A percentile compares a stretch with the other conserved stretches of the same genome.
phyloP scores from a whole-genome alignment of 2,888 invertebrate species.

The Trachelus iudaicus region DNA sequence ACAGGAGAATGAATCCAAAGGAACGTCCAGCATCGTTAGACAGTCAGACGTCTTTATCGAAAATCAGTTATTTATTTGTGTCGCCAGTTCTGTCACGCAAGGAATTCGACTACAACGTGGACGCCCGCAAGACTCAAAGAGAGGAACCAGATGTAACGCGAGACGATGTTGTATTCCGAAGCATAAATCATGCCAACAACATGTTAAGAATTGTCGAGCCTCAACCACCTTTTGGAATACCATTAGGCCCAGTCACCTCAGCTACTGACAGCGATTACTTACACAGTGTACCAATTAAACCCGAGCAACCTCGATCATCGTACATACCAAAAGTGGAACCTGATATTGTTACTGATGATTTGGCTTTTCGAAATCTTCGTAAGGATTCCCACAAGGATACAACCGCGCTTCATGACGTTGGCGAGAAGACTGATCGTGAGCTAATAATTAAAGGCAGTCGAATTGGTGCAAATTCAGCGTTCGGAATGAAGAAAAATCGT shows the following conservation, averaged over 20 bases:
- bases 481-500: slow-evolving; percentile 77
- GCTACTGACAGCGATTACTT: slow-evolving; percentile 87
- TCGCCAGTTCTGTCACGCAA: slow-evolving; percentile 72
- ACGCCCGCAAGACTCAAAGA: slow-evolving; percentile 38
- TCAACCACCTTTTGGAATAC: slow-evolving; percentile 92
- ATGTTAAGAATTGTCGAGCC: slow-evolving; percentile 74
- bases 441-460: slow-evolving; percentile 13
- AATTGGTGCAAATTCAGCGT: slow-evolving; percentile 13
- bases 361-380: slow-evolving; percentile 85
- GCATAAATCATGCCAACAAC: slow-evolving; percentile 81
- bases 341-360: slow-evolving; percentile 86
- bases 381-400: slow-evolving; percentile 77
- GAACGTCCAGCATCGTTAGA: slow-evolving; percentile 60
- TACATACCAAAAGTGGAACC: slow-evolving; percentile 79
- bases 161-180: slow-evolving; percentile 88
- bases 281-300: slow-evolving; percentile 65
- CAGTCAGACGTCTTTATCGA: slow-evolving; percentile 66
- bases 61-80: slow-evolving; percentile 76
- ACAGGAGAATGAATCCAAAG: slow-evolving; percentile 76
- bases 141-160: slow-evolving; percentile 84
- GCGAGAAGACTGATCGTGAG: slow-evolving; percentile 48
- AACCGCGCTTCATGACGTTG: neutral
- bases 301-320: slow-evolving; percentile 69
- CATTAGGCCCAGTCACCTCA: slow-evolving; percentile 83
- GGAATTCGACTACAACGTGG: slow-evolving; percentile 38